Conservation (phyloP, 2,797 vertebrate species). For the Mormyrus proboscirostris region DNA sequence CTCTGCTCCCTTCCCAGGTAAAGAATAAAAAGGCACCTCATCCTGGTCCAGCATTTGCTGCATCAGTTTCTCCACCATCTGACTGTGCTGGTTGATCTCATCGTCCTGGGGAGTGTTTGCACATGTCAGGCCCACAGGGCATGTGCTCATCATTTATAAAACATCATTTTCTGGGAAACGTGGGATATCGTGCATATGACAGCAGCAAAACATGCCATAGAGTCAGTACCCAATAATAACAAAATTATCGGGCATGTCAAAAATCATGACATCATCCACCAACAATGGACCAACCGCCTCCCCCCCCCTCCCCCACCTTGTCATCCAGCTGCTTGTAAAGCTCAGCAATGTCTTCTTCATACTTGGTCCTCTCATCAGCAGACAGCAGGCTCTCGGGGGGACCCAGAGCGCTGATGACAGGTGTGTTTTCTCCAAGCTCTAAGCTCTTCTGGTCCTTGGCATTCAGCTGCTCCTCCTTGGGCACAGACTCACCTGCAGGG, state of each 20-base stretch:
- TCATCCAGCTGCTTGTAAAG: slow-evolving; percentile 88
- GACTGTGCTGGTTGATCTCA: slow-evolving; percentile 91
- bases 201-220: neutral
- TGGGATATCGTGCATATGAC: neutral
- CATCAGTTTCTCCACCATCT: slow-evolving; percentile 81
- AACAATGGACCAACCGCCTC: neutral
- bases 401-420: slow-evolving; percentile 67
- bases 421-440: slow-evolving; percentile 73
- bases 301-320: slow-evolving; percentile 60
- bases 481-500: slow-evolving; percentile 74
- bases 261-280: neutral
- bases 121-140: neutral
- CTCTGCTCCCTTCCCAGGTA: neutral
- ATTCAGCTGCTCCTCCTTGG: slow-evolving; percentile 78
- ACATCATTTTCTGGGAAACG: neutral
- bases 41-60: slow-evolving; percentile 91
- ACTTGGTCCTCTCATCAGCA: slow-evolving; percentile 67
- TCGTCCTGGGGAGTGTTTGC: slow-evolving; percentile 71
- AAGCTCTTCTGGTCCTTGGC: slow-evolving; percentile 75
- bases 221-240: neutral
- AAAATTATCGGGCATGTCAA: neutral
- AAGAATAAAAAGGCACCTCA: slow-evolving; percentile 63
- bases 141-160: neutral
- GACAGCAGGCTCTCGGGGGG: slow-evolving; percentile 55
- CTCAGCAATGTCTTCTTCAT: slow-evolving; percentile 72